Evolutionary conservation across 2,797 vertebrate species (phyloP).

Genomic region (Dendrocincla fuliginosa): DNA sequence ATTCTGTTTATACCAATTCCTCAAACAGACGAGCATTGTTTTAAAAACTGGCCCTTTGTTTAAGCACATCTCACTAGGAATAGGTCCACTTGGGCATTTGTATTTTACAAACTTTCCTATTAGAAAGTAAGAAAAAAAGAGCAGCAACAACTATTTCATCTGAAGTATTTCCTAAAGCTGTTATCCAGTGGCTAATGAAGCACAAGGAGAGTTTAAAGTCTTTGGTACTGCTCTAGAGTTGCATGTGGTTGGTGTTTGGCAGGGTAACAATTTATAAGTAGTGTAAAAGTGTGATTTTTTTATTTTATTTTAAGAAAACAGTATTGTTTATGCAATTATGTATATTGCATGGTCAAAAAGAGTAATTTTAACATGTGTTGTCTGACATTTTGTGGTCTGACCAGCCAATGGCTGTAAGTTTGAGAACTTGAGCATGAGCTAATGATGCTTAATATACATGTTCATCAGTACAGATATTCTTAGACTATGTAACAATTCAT

Average conservation of each 20-base stretch:
- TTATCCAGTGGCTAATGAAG: not conserved
- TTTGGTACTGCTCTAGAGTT: not conserved
- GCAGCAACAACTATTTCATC: not conserved
- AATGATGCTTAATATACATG: not conserved
- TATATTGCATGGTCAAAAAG: accelerated
- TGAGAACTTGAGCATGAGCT: not conserved
- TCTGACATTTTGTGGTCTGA: not conserved
- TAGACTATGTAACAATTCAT: not conserved
- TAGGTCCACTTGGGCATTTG: not conserved
- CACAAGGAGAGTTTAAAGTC: not conserved
- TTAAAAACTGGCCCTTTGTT: not conserved
- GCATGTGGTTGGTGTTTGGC: not conserved
- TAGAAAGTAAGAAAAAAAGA: not conserved
- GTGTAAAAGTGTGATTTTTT: not conserved
- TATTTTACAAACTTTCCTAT: not conserved
- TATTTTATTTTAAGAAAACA: not conserved
- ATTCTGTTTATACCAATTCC: not conserved
- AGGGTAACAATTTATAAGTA: not conserved
- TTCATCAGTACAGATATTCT: not conserved
- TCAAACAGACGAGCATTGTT: not conserved
- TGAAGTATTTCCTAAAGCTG: not conserved
- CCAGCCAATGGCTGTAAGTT: not conserved
- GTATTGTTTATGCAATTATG: not conserved
- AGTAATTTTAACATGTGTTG: not conserved
- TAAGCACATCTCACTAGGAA: not conserved